Conservation (phyloP, 2,888 invertebrate genomes). For the Conistra vaccinii region DNA sequence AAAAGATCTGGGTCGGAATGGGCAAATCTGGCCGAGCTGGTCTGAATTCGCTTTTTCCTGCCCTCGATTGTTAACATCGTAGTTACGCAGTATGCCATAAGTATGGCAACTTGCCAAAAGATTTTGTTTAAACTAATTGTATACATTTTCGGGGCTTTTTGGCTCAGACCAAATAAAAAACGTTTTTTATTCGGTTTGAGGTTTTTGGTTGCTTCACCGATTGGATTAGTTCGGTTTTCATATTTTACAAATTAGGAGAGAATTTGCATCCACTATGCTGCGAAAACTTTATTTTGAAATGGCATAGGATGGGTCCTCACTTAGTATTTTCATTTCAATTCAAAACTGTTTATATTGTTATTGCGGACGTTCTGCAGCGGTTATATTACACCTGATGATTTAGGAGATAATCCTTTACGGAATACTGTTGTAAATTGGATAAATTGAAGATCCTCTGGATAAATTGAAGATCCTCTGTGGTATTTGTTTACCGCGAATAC, state of each 20-base stretch:
- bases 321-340: not conserved
- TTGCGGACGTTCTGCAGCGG: not conserved
- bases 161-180: too few relatives aligned
- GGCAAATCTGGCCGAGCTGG: too few relatives aligned
- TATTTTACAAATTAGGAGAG: not conserved
- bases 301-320: not conserved
- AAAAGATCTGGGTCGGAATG: too few relatives aligned
- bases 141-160: not conserved
- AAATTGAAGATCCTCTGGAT: not conserved
- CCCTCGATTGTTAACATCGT: too few relatives aligned
- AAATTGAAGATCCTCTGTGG: not conserved
- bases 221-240: not conserved
- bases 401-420: not conserved
- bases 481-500: not conserved
- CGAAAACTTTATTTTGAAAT: not conserved
- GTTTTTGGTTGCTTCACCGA: too few relatives aligned
- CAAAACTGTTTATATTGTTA: not conserved
- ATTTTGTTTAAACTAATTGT: not conserved
- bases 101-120: conserved; percentile 19
- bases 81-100: not conserved
- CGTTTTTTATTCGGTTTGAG: too few relatives aligned
- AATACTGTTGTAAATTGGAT: conserved; percentile 4
- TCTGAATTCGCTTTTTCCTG: too few relatives aligned
- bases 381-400: not conserved
- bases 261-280: not conserved